Evolutionary conservation across 1,140 invertebrate genomes (phyloP).

Genomic region (Zaprionus capensis): DNA sequence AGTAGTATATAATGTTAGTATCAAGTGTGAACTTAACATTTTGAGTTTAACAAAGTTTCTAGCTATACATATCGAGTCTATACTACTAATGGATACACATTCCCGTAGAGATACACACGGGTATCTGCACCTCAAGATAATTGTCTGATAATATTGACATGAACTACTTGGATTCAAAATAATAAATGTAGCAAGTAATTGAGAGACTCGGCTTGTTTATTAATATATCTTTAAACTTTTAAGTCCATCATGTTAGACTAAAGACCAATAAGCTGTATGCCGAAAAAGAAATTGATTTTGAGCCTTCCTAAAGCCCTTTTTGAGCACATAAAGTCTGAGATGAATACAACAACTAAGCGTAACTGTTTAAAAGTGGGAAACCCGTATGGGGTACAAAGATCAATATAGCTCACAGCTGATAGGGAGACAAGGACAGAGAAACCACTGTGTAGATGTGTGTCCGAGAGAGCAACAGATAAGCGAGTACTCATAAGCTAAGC

Average conservation of each 20-base stretch:
- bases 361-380: conserved; percentile 41
- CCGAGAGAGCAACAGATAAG: conserved; percentile 43
- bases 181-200: too few relatives aligned
- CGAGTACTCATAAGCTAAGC: neutral
- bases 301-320: conserved; percentile 20
- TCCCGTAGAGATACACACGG: neutral
- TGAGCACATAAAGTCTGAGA: conserved; percentile 10
- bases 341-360: conserved; percentile 56
- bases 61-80: neutral
- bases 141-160: neutral
- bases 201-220: neutral
- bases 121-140: neutral
- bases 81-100: neutral
- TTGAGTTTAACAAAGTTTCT: neutral
- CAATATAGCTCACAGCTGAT: neutral
- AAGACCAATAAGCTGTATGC: neutral
- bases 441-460: neutral
- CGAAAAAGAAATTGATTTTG: neutral
- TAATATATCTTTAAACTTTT: neutral
- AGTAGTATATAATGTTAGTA: neutral
- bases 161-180: neutral
- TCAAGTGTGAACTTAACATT: neutral
- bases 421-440: neutral
- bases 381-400: conserved; percentile 40
- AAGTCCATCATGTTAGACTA: neutral